phyloP scores from a whole-genome alignment of 2,888 invertebrate species.

The Carpatolechia fugitivella region DNA sequence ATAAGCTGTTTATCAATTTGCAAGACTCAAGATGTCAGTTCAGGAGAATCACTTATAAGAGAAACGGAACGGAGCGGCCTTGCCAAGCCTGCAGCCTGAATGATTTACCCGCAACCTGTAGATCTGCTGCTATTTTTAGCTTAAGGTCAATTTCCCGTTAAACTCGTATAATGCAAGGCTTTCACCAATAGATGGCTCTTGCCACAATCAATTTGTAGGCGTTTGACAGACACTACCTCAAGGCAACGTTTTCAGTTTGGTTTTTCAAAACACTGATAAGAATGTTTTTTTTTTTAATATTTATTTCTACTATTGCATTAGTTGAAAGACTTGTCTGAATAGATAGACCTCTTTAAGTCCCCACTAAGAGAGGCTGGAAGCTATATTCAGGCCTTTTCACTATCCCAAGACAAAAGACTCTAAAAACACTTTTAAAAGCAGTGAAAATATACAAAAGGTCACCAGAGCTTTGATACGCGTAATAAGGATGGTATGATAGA shows the following conservation, averaged over 20 bases:
- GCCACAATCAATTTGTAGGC: not conserved
- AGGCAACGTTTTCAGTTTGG: not conserved
- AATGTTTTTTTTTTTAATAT: not conserved
- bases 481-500: constrained; percentile 45
- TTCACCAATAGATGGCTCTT: not conserved
- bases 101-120: constrained; percentile 6
- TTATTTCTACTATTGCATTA: not conserved
- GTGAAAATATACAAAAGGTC: constrained; percentile 74
- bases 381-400: constrained; percentile 59
- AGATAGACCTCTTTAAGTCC: not conserved
- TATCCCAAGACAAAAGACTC: constrained; percentile 61
- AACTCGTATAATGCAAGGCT: not conserved
- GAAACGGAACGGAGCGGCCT: not conserved
- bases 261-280: not conserved
- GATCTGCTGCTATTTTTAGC: constrained; percentile 4
- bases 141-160: not conserved
- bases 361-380: constrained; percentile 31
- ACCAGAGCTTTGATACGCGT: constrained; percentile 60
- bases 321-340: not conserved
- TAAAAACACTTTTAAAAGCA: constrained; percentile 56
- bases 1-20: not conserved
- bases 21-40: not conserved
- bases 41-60: not conserved
- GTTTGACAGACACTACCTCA: not conserved
- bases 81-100: not conserved